These are phyloP conservation scores for Meandrina meandrites DNA, from an alignment of 92 coral and sea anemone genomes.

Conservation along the genomic window DNA sequence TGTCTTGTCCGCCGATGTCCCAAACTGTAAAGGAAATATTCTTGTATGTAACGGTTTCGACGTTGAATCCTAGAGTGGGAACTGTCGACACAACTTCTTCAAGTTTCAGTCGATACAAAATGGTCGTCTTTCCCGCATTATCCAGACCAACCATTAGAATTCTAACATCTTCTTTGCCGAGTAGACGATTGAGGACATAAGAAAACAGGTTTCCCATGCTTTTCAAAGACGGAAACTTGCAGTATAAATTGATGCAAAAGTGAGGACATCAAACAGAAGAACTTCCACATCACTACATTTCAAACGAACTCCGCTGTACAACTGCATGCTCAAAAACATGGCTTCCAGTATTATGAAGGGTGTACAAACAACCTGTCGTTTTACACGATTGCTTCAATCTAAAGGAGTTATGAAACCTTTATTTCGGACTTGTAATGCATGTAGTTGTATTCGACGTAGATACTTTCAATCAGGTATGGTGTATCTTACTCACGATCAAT, in stretches of 20 bases:
- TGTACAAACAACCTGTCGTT: not conserved
- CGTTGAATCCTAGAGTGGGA: conserved; percentile 96
- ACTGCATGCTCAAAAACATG: conserved; percentile 15
- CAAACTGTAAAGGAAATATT: conserved; percentile 96
- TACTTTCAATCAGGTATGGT: conserved; percentile 44
- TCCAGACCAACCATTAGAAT: conserved; percentile 97
- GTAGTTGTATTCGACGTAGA: conserved; percentile 12
- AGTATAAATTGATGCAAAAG: conserved; percentile 15
- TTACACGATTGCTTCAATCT: not conserved
- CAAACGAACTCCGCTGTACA: conserved; percentile 14
- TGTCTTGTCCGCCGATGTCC: conserved; percentile 99
- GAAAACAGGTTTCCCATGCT: conserved; percentile 84
- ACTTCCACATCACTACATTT: conserved; percentile 24
- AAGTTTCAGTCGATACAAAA: conserved; percentile 86
- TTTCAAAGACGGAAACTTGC: not conserved
- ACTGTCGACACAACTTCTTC: conserved; percentile 91
- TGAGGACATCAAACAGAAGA: not conserved
- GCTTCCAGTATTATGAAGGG: not conserved
- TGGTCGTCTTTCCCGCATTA: conserved; percentile 97
- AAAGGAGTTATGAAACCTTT: not conserved
- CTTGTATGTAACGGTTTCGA: conserved; percentile 92
- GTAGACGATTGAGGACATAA: conserved; percentile 75
- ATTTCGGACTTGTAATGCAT: not conserved
- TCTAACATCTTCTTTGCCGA: conserved; percentile 93
- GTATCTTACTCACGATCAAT: not conserved